Base-by-base conservation (phyloP, 2,888 invertebrate genomes). In the Drosophila multiciliata region DNA sequence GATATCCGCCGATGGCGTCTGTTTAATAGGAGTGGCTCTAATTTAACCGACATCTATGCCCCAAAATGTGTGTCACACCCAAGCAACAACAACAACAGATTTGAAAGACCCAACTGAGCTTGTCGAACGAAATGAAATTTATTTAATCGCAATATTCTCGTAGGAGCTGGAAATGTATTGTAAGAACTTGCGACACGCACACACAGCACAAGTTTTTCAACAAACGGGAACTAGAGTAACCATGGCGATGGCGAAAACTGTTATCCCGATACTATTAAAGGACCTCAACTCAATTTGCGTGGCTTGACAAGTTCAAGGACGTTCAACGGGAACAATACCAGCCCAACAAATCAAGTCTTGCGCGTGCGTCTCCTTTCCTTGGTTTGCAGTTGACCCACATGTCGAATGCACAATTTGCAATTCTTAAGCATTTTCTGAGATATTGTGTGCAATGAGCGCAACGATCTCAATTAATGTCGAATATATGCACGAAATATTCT, bases 221-320 rank as follows among this genome's bases (percentile, higher is more conserved):
- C 42, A 74, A 74, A 63, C 73, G 73, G 78, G 79, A 78, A 73
- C 60, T 36, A 45, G 23, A 38, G 89, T 85, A 70, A 64, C 84
- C 85, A 85, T 89, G 89, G 38, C 63, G 70, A 85, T 89, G 55
- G 17, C 53, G 23, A 69, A 83, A 75, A 73, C 60, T 85, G 87
- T 89, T 85, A 85, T 89, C 84, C 89, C 76, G 83, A 75, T 83
- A 70, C 20, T 58, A 55, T 68, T 50, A 64, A 75, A 69, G 72
- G 68, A 82, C 66, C 69, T 60, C 72, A 59, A 66, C 33, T 59
- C 38, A 50, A 66, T 66, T 66, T 72, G 65, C 36, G 40, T 52
- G 55, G 40, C 60, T 53, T 71, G 82, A 78, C 90, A 90, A 91
- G 90, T 91, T 90, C 90, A 90, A 90, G 91, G 90, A 87, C 90